Evolutionary conservation across 2,888 invertebrate species (phyloP).

Genomic region (Torymus texanus): DNA sequence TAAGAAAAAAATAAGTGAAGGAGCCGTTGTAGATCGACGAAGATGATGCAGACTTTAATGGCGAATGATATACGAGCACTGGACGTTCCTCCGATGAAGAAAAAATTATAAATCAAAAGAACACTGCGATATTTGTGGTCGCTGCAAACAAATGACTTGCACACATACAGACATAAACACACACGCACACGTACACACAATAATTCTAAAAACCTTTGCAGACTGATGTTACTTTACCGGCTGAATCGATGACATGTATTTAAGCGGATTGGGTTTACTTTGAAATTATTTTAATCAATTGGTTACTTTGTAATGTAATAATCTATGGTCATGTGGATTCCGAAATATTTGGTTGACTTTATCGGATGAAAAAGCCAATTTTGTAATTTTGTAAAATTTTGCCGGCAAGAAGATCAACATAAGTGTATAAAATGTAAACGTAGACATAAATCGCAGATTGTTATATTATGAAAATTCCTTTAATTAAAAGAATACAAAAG

Average conservation of each 20-base stretch:
- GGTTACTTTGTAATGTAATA: neutral
- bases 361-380: neutral
- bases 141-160: neutral
- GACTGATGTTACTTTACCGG: too few species aligned
- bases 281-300: neutral
- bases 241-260: too few species aligned
- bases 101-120: slow-evolving; percentile 44
- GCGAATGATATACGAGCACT: slow-evolving; percentile 27
- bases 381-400: neutral
- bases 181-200: neutral
- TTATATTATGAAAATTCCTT: neutral
- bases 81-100: slow-evolving; percentile 30
- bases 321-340: neutral
- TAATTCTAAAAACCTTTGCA: slow-evolving; percentile 34
- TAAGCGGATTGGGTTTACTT: neutral
- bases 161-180: too few species aligned
- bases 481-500: neutral
- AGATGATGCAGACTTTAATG: slow-evolving; percentile 9
- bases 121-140: slow-evolving; percentile 19
- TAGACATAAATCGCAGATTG: neutral
- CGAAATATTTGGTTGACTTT: neutral
- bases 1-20: neutral
- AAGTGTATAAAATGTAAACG: neutral
- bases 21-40: slow-evolving; percentile 4
- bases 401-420: neutral